Percentiles rank a stretch among this genome's conserved stretches.
Conservation (phyloP, 30 jellyfish, hydroid and myxozoan genomes). For the Aurelia sp. region DNA sequence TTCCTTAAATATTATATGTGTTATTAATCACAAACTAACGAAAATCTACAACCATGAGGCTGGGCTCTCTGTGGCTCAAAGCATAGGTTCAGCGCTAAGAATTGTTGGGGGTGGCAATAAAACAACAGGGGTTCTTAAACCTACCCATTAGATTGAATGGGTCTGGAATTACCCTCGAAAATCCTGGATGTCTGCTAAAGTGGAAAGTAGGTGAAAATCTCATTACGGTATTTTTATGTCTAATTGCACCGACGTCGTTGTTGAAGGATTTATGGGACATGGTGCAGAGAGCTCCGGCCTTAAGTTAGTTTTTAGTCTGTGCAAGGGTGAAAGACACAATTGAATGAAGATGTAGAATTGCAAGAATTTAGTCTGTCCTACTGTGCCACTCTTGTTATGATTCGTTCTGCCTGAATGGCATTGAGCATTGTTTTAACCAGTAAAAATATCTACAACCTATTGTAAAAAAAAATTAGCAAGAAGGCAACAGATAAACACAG, state of each 20-base stretch:
- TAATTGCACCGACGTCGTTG: slow-evolving; percentile 15
- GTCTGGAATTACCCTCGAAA: neutral
- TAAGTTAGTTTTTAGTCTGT: slow-evolving; percentile 31
- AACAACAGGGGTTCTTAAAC: slow-evolving; percentile 20
- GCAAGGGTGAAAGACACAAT: neutral
- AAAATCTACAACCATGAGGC: too few species aligned
- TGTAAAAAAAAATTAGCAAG: too few species aligned
- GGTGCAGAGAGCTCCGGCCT: slow-evolving; percentile 25
- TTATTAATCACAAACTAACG: slow-evolving; percentile 18
- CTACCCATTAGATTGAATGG: slow-evolving; percentile 8
- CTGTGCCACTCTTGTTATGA: too few species aligned
- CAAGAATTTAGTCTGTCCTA: too few species aligned
- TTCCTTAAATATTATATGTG: slow-evolving; percentile 22
- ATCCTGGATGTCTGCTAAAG: slow-evolving; percentile 27
- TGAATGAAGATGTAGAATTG: too few species aligned
- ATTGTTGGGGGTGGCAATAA: slow-evolving; percentile 13
- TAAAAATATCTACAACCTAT: too few species aligned
- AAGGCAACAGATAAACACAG: too few species aligned
- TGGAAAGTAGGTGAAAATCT: slow-evolving; percentile 47
- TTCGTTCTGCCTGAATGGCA: too few species aligned
- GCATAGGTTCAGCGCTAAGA: too few species aligned
- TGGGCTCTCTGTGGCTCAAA: too few species aligned
- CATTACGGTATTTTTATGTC: slow-evolving; percentile 24
- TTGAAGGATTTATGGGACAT: slow-evolving; percentile 30
- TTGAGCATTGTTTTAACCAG: too few species aligned